Evolutionary conservation across 2,888 invertebrate genomes (phyloP).

Genomic region (Rugalucina vietnamica): DNA sequence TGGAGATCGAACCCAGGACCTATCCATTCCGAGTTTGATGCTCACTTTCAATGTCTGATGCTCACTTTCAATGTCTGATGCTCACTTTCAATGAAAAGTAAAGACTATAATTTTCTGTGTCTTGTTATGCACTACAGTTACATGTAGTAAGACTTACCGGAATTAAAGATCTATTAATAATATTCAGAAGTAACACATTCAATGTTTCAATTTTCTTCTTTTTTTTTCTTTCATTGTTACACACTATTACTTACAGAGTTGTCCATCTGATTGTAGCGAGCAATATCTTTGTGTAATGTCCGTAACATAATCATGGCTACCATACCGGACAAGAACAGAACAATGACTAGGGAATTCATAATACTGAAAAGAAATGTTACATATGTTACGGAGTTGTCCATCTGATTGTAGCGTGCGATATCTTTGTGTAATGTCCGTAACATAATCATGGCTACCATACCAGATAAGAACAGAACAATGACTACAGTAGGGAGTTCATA

Average conservation of each 20-base stretch:
- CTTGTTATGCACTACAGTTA: too few relatives aligned
- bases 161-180: too few relatives aligned
- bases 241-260: slow-evolving; percentile 84
- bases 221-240: background rate
- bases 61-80: too few relatives aligned
- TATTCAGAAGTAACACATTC: too few relatives aligned
- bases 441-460: slow-evolving; percentile 99
- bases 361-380: slow-evolving; percentile 90
- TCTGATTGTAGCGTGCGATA: slow-evolving; percentile 98
- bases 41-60: too few relatives aligned
- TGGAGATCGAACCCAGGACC: too few relatives aligned
- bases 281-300: slow-evolving; percentile 99
- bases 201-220: too few relatives aligned
- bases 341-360: slow-evolving; percentile 98
- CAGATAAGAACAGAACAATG: slow-evolving; percentile 97
- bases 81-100: too few relatives aligned
- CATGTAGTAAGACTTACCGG: too few relatives aligned
- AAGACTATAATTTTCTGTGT: too few relatives aligned
- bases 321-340: slow-evolving; percentile 98
- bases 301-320: slow-evolving; percentile 99
- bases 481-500: slow-evolving; percentile 98
- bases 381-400: slow-evolving; percentile 86
- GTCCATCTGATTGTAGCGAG: slow-evolving; percentile 95
- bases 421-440: slow-evolving; percentile 98
- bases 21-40: too few relatives aligned